Evolutionary conservation across 2,888 invertebrate species (phyloP), one percentile per base, ranked within the genome.

Genomic region (Elysia crispata): DNA sequence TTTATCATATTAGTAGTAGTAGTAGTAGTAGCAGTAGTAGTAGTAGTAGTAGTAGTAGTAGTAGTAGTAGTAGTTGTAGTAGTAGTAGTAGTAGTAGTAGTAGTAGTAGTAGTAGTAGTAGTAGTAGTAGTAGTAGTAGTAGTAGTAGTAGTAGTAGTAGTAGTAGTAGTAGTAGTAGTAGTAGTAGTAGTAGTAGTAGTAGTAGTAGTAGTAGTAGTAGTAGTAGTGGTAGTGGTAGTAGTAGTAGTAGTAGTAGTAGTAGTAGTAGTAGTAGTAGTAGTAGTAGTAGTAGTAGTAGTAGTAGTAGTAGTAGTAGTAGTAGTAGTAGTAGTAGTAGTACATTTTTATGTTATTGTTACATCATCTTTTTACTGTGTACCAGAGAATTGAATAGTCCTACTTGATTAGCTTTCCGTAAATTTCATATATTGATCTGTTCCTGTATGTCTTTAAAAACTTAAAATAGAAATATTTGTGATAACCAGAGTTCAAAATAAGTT

Each of bases 21-120:
- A n/a, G n/a, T n/a, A n/a, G n/a, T n/a, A n/a, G n/a, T n/a, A n/a
- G n/a, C n/a, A n/a, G n/a, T n/a, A n/a, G n/a, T n/a, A n/a, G n/a
- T n/a, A n/a, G n/a, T n/a, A n/a, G n/a, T n/a, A 54, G 54, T 54
- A 18, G 54, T 18, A 54, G 54, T 18, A 54, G 54, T 18, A 54
- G 54, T 18, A 54, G 54, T 18, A 54, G 54, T 18, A 54, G 54
- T 18, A 54, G 54, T 54, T 15, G 54, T 54, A 54, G 54, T 54
- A 54, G 54, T 54, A 54, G 54, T 54, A 54, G 54, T 54, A 54
- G 54, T 54, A 54, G 54, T 54, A 54, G 54, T 54, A 54, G 54
- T 54, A 54, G 54, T 54, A 54, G 54, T 54, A 54, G 54, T 54
- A 54, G 54, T 54, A 54, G 54, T 54, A 54, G 54, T 54, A 54